A percentile compares a stretch with the other conserved stretches of the same genome.
Conservation (phyloP, 2,797 vertebrate genomes). For the Microctenopoma lineatum region DNA sequence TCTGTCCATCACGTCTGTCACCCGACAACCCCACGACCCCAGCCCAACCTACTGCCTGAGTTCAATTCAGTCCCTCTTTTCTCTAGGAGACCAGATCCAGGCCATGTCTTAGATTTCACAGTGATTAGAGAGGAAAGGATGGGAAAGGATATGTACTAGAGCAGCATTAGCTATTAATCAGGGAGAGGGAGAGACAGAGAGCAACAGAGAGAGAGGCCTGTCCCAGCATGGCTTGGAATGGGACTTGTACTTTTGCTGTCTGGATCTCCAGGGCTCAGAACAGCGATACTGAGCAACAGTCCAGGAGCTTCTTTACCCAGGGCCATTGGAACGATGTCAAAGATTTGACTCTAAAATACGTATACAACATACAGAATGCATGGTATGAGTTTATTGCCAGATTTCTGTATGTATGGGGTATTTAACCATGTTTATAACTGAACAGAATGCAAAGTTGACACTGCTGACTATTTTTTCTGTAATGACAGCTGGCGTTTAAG, state of each 20-base stretch:
- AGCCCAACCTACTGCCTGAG: not conserved
- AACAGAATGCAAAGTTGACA: slow-evolving; percentile 59
- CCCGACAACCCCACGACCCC: too few species aligned
- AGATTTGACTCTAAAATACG: not conserved
- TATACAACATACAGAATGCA: not conserved
- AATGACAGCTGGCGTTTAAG: slow-evolving; percentile 50
- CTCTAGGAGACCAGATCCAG: slow-evolving; percentile 62
- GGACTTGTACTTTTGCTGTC: slow-evolving; percentile 71
- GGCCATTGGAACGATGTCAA: not conserved
- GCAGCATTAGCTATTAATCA: slow-evolving; percentile 84
- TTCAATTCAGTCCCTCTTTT: slow-evolving; percentile 20
- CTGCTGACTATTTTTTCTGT: slow-evolving; percentile 46
- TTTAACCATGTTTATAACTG: slow-evolving; percentile 36
- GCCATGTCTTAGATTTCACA: slow-evolving; percentile 83
- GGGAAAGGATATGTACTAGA: slow-evolving; percentile 81
- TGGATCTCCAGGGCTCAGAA: slow-evolving; percentile 41
- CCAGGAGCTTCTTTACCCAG: slow-evolving; percentile 1
- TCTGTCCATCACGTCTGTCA: too few species aligned
- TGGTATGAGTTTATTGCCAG: not conserved
- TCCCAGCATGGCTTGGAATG: slow-evolving; percentile 52
- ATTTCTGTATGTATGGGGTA: slow-evolving; percentile 5
- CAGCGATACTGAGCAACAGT: slow-evolving; percentile 11
- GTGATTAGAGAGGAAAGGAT: slow-evolving; percentile 78
- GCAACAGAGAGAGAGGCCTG: slow-evolving; percentile 29
- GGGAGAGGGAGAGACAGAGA: slow-evolving; percentile 23